phyloP scores from a whole-genome alignment of 1,140 invertebrate genomes.

The Dufourea novaeangliae region DNA sequence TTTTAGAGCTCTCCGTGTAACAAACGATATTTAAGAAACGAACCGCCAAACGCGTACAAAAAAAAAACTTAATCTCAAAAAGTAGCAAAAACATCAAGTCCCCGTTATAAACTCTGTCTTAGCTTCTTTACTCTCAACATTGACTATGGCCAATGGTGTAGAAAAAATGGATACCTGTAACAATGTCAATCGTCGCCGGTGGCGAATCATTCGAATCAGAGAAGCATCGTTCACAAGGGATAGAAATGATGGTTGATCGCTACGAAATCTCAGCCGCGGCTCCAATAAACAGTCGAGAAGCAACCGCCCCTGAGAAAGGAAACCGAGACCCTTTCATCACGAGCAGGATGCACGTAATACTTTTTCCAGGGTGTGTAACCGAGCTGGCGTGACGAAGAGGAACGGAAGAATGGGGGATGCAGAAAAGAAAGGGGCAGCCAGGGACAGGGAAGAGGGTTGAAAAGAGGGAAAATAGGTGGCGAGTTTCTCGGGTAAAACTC shows the following conservation, averaged over 20 bases:
- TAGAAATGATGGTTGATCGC: neutral
- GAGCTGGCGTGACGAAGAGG: conserved; percentile 53
- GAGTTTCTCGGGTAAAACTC: conserved; percentile 54
- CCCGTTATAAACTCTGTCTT: too few species aligned
- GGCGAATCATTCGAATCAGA: too few species aligned
- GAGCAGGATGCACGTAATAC: conserved; percentile 61
- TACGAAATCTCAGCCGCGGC: neutral
- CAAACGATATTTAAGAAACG: too few species aligned
- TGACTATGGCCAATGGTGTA: too few species aligned
- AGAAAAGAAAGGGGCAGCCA: neutral
- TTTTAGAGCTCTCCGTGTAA: too few species aligned
- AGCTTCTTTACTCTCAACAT: too few species aligned
- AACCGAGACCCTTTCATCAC: conserved; percentile 51
- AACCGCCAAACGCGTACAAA: too few species aligned
- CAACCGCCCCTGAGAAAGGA: conserved; percentile 19
- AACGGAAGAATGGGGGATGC: conserved; percentile 49
- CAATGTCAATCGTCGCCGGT: too few species aligned
- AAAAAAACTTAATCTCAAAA: too few species aligned
- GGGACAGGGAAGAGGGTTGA: neutral
- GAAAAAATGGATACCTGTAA: too few species aligned
- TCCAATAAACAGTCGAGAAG: conserved; percentile 4
- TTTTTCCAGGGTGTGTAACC: conserved; percentile 43
- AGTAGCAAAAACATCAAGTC: too few species aligned
- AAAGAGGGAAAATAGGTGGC: conserved; percentile 48
- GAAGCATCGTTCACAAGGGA: neutral